phyloP scores from a whole-genome alignment of 2,888 invertebrate genomes.

The Brachyptera putata region DNA sequence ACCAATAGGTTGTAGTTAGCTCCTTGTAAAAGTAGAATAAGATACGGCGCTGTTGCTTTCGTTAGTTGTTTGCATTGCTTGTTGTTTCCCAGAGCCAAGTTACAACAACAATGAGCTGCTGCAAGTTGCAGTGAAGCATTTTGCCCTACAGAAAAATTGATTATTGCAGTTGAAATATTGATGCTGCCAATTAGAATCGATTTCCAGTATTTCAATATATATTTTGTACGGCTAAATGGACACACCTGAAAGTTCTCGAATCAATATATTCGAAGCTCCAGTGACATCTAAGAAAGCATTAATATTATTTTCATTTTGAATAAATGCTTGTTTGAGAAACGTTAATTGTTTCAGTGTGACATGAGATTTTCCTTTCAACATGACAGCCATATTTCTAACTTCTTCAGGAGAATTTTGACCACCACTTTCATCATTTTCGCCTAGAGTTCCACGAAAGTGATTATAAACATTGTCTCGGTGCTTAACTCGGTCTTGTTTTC shows the following conservation, averaged over 20 bases:
- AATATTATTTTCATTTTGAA: conserved; percentile 46
- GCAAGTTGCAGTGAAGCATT: conserved; percentile 49
- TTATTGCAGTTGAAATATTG: background rate
- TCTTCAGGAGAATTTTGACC: conserved; percentile 6
- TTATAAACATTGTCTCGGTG: conserved; percentile 36
- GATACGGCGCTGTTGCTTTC: conserved; percentile 50
- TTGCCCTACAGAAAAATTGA: conserved; percentile 40
- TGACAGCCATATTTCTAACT: conserved; percentile 19
- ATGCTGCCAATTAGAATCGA: background rate
- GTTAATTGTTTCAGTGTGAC: conserved; percentile 40
- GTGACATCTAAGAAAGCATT: conserved; percentile 42
- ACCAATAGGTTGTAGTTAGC: conserved; percentile 38
- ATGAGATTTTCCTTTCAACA: conserved; percentile 24
- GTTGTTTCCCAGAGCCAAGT: conserved; percentile 50
- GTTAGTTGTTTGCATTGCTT: conserved; percentile 46
- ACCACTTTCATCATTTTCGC: conserved; percentile 20
- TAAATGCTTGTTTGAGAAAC: conserved; percentile 45
- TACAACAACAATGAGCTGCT: conserved; percentile 54
- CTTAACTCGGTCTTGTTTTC: conserved; percentile 36
- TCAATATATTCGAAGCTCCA: conserved; percentile 49
- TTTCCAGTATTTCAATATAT: too few species aligned
- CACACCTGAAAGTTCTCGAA: conserved; percentile 50
- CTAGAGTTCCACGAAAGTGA: conserved; percentile 39
- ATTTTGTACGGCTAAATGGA: too few species aligned
- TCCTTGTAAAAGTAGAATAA: conserved; percentile 44